A percentile compares a stretch with the other conserved stretches of the same genome.
Conservation (phyloP, 1,140 invertebrate species). For the Micrasema longulum region DNA sequence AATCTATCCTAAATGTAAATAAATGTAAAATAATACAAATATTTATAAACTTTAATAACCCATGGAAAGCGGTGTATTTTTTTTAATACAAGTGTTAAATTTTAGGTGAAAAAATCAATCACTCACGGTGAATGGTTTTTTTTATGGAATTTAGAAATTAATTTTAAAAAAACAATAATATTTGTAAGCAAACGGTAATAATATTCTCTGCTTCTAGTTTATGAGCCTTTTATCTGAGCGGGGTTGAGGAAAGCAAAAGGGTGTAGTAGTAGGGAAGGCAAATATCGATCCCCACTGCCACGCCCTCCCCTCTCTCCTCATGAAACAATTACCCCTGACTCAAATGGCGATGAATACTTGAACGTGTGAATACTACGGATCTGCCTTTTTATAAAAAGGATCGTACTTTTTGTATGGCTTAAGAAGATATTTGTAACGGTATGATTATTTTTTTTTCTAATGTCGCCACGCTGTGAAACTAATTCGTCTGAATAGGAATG, state of each 20-base stretch:
- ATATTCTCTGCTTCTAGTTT: slow-evolving; percentile 9
- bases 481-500: not conserved
- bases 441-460: not conserved
- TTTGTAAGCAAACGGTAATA: not conserved
- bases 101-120: no score
- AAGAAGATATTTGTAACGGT: not conserved
- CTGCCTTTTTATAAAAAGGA: not conserved
- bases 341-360: not conserved
- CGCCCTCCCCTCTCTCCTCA: slow-evolving; percentile 26
- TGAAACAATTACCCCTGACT: slow-evolving; percentile 19
- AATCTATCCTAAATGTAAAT: no score
- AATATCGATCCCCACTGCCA: slow-evolving; percentile 37
- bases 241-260: slow-evolving; percentile 7
- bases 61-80: no score
- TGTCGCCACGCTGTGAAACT: no score
- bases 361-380: no score
- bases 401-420: not conserved
- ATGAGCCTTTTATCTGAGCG: slow-evolving; percentile 28
- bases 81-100: no score
- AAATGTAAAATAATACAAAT: no score
- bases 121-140: no score
- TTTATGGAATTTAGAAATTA: no score
- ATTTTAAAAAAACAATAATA: not conserved
- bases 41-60: no score
- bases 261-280: slow-evolving; percentile 11